phyloP scores from a whole-genome alignment of 1,140 invertebrate genomes.

The Gonatopus flavifemur region DNA sequence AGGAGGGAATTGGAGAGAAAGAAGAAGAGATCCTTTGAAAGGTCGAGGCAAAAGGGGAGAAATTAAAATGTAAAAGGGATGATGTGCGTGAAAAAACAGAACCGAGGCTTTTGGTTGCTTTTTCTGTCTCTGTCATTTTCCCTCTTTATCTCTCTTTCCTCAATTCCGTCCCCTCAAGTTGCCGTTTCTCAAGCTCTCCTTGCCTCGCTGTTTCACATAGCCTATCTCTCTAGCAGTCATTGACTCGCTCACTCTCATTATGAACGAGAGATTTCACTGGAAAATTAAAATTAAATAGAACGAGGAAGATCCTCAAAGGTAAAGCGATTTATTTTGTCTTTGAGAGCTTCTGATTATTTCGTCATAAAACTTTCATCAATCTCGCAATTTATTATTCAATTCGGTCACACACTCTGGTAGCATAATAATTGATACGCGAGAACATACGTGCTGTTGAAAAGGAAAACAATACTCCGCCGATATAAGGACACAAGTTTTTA shows the following conservation, averaged over 20 bases:
- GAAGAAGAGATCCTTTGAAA: slow-evolving; percentile 38
- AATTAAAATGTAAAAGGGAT: slow-evolving; percentile 58
- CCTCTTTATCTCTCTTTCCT: slow-evolving; percentile 3
- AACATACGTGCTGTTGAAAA: too few relatives aligned
- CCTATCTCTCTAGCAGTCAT: slow-evolving; percentile 25
- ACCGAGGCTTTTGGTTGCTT: slow-evolving; percentile 15
- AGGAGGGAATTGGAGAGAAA: not conserved
- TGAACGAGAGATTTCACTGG: slow-evolving; percentile 45
- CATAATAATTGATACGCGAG: too few relatives aligned
- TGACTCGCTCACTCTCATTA: slow-evolving; percentile 23
- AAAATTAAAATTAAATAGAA: slow-evolving; percentile 50
- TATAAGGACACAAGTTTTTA: too few relatives aligned
- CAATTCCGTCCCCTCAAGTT: slow-evolving; percentile 4
- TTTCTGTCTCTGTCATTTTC: slow-evolving; percentile 11
- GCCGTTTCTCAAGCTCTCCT: too few relatives aligned
- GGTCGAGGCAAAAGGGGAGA: slow-evolving; percentile 50
- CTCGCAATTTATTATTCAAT: too few relatives aligned
- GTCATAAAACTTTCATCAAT: too few relatives aligned
- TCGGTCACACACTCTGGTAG: too few relatives aligned
- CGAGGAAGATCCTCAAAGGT: slow-evolving; percentile 20
- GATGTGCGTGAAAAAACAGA: slow-evolving; percentile 50
- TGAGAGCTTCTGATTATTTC: too few relatives aligned
- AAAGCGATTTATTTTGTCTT: too few relatives aligned
- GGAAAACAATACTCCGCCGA: too few relatives aligned
- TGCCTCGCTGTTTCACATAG: slow-evolving; percentile 17